These are phyloP conservation scores for Nomada goodeniana DNA, from an alignment of 2,888 invertebrate species.

Conservation along the genomic window DNA sequence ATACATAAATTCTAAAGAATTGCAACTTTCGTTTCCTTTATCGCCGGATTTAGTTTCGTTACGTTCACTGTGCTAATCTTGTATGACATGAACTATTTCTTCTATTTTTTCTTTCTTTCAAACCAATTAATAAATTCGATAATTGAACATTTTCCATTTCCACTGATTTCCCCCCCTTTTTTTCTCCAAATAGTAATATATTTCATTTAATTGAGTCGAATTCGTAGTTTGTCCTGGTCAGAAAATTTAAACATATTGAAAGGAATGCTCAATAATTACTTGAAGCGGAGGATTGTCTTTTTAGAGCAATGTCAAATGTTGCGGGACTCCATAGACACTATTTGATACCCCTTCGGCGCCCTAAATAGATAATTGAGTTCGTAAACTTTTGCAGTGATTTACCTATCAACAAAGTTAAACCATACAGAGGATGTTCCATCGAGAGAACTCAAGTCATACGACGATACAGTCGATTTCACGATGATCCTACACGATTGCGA, in stretches of 20 bases:
- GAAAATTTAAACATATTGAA: background rate
- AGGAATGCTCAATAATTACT: background rate
- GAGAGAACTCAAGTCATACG: background rate
- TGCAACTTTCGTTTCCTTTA: too few species aligned
- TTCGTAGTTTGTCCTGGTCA: background rate
- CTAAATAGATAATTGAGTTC: background rate
- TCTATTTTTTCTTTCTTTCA: too few species aligned
- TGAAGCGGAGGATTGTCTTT: background rate
- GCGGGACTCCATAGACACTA: background rate
- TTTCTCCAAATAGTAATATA: too few species aligned
- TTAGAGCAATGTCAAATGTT: background rate
- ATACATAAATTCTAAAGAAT: too few species aligned
- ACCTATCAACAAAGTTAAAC: background rate
- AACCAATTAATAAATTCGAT: too few species aligned
- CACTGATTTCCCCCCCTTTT: too few species aligned
- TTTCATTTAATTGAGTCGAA: too few species aligned
- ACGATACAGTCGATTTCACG: background rate
- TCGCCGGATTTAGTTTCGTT: too few species aligned
- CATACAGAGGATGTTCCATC: conserved; percentile 1
- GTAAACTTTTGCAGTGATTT: conserved; percentile 8
- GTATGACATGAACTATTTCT: too few species aligned
- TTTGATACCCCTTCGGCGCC: background rate
- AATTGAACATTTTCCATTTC: too few species aligned
- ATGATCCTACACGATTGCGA: background rate
- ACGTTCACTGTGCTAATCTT: too few species aligned